These are phyloP conservation scores for Acrocephalus kingi DNA, from an alignment of 2,113 vertebrate genomes.

Conservation along the genomic window DNA sequence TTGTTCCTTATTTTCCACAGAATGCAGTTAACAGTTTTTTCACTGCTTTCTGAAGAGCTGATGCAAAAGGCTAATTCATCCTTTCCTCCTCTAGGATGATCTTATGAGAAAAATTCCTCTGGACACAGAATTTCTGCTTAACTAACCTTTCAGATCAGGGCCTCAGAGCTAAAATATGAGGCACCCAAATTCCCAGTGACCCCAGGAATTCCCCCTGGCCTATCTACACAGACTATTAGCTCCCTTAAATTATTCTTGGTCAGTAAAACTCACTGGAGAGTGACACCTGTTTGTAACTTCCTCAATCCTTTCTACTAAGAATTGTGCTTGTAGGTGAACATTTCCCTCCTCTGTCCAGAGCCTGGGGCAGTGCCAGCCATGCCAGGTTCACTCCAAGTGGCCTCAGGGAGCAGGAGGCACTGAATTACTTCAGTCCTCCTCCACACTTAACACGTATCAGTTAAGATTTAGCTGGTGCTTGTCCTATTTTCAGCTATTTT, in stretches of 20 bases:
- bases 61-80: neutral
- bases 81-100: neutral
- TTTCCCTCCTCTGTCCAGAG: neutral
- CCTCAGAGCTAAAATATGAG: neutral
- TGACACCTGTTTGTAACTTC: neutral
- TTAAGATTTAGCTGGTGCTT: neutral
- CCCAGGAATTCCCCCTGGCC: neutral
- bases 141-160: neutral
- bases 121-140: neutral
- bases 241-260: neutral
- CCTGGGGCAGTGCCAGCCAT: neutral
- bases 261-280: neutral
- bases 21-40: neutral
- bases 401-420: neutral
- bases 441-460: neutral
- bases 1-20: neutral
- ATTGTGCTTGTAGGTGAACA: neutral
- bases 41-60: neutral
- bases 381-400: neutral
- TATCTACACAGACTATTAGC: neutral
- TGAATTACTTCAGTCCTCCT: neutral
- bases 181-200: neutral
- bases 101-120: neutral
- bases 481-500: neutral
- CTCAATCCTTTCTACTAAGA: neutral